Evolutionary conservation across 2,797 vertebrate genomes (phyloP).

Genomic region (Lagocephalus sceleratus): DNA sequence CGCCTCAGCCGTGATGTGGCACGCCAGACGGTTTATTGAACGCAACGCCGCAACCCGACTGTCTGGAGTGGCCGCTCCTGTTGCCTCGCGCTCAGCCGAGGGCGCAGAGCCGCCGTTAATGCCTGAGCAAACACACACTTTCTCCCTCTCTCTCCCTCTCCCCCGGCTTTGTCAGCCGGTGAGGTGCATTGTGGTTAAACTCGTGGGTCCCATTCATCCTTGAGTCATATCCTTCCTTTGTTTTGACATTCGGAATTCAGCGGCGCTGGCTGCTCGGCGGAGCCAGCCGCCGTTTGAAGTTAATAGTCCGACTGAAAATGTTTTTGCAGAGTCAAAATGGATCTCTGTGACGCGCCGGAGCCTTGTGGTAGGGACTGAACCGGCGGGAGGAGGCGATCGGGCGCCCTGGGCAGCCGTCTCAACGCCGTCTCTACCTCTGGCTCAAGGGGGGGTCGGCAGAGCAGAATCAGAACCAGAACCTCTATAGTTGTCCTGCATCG

Average conservation of each 20-base stretch:
- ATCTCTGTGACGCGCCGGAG: constrained; percentile 13
- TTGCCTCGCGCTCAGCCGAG: constrained; percentile 37
- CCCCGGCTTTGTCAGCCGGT: constrained; percentile 42
- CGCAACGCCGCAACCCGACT: constrained; percentile 48
- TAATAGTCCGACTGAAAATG: constrained; percentile 46
- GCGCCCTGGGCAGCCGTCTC: too few relatives aligned
- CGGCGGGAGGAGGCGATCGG: too few relatives aligned
- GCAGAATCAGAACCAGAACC: too few relatives aligned
- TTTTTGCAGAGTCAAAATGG: constrained; percentile 43
- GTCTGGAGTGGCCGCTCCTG: constrained; percentile 54
- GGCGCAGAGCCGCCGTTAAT: constrained; percentile 27
- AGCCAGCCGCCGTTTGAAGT: constrained; percentile 35
- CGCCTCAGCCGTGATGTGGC: constrained; percentile 54
- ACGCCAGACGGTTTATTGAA: constrained; percentile 57
- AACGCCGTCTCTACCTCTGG: too few relatives aligned
- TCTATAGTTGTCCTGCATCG: too few relatives aligned
- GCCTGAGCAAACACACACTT: constrained; percentile 25
- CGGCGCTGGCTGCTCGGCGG: constrained; percentile 29
- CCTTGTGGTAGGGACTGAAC: neutral
- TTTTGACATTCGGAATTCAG: constrained; percentile 47
- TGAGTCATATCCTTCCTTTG: constrained; percentile 61
- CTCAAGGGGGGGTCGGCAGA: too few relatives aligned
- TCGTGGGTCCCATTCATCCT: constrained; percentile 56
- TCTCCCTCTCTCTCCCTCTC: neutral
- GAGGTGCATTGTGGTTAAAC: constrained; percentile 54